Percentiles rank a stretch among this genome's conserved stretches.
These are phyloP conservation scores for Drosophila watanabei DNA, from an alignment of 1,140 invertebrate genomes.

Conservation along the genomic window DNA sequence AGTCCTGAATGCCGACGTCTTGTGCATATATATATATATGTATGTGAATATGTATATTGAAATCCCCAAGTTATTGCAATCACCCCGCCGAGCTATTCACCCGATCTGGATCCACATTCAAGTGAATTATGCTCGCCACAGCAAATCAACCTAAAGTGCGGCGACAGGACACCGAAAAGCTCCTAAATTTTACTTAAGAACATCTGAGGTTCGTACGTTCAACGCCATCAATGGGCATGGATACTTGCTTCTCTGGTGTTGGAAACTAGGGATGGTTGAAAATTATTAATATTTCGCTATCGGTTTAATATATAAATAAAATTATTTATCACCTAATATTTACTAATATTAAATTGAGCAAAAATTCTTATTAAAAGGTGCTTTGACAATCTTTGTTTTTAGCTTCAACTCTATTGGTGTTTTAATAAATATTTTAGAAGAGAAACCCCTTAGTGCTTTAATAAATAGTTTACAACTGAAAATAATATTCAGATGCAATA, in stretches of 20 bases:
- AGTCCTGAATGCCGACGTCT: conserved; percentile 52
- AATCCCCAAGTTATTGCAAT: conserved; percentile 83
- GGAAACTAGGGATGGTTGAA: conserved; percentile 1
- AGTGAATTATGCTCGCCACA: conserved; percentile 84
- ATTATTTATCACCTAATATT: background rate
- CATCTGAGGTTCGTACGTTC: conserved; percentile 56
- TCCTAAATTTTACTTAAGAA: conserved; percentile 85
- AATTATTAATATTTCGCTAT: background rate
- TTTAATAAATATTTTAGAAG: background rate
- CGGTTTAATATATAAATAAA: background rate
- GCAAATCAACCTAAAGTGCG: conserved; percentile 84
- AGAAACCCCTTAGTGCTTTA: background rate
- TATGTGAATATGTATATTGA: conserved; percentile 65
- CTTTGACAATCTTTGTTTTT: background rate
- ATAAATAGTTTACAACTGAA: background rate
- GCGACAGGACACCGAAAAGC: conserved; percentile 72
- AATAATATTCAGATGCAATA: no score
- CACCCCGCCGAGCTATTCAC: conserved; percentile 42
- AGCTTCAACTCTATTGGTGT: background rate
- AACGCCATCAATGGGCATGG: conserved; percentile 72
- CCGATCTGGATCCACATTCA: conserved; percentile 9
- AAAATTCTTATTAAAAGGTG: background rate
- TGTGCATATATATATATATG: background rate
- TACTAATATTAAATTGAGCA: background rate
- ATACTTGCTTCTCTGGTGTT: conserved; percentile 1